phyloP scores from a whole-genome alignment of 2,797 vertebrate species.

The Myioborus miniatus region DNA sequence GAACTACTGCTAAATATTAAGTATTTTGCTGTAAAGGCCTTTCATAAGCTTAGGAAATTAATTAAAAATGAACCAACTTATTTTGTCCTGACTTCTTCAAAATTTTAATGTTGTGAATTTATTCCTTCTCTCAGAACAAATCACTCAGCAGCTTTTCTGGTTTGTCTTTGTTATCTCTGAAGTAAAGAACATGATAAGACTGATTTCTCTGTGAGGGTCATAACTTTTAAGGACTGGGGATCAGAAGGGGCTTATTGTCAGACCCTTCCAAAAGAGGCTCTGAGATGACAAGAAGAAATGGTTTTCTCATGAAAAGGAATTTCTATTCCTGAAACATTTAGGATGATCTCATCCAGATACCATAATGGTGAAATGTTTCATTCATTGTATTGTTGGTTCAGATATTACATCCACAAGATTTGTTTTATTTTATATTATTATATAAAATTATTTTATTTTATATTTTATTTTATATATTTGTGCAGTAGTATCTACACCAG shows the following conservation, averaged over 20 bases:
- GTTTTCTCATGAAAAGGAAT: neutral
- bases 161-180: neutral
- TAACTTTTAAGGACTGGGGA: neutral
- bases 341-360: neutral
- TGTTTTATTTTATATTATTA: neutral
- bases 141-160: neutral
- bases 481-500: neutral
- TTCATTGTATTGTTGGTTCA: neutral
- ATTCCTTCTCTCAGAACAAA: neutral
- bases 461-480: too few relatives aligned
- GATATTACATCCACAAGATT: rapidly evolving
- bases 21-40: neutral
- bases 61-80: neutral
- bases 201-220: neutral
- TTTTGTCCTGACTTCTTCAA: neutral
- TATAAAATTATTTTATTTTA: too few relatives aligned
- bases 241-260: neutral
- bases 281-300: neutral
- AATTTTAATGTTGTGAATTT: neutral
- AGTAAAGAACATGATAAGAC: neutral
- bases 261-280: neutral
- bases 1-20: neutral
- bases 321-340: neutral
- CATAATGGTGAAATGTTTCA: neutral
- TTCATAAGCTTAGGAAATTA: rapidly evolving